Conservation (phyloP, 92 coral and sea anemone genomes). For the Phenganax marumi region DNA sequence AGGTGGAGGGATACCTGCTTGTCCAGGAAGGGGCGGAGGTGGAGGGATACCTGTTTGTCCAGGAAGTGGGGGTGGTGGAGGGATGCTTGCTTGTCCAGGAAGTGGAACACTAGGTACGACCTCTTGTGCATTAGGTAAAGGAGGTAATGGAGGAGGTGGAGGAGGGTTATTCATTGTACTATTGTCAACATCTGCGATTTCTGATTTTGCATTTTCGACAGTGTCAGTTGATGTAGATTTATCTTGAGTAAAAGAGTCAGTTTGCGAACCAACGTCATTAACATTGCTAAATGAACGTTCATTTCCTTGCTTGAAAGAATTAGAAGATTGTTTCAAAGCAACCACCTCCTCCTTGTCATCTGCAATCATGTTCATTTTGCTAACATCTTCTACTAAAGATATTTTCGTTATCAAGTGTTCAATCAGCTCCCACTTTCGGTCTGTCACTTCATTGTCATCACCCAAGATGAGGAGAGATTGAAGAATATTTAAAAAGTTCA, state of each 20-base stretch:
- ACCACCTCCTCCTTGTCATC: background rate
- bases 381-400: conserved; percentile 22
- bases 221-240: conserved; percentile 18
- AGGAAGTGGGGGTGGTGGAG: conserved; percentile 75
- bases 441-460: conserved; percentile 83
- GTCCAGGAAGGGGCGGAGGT: conserved; percentile 72
- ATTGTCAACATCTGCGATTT: background rate
- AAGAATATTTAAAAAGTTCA: conserved; percentile 76
- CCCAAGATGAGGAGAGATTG: conserved; percentile 81
- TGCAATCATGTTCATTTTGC: conserved; percentile 37
- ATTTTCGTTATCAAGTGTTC: conserved; percentile 76
- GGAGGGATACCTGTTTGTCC: conserved; percentile 64
- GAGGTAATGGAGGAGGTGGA: conserved; percentile 57
- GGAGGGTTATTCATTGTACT: conserved; percentile 34
- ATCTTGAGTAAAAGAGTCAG: background rate
- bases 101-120: conserved; percentile 48
- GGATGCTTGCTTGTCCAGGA: conserved; percentile 69
- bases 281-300: background rate
- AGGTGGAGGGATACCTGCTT: conserved; percentile 73
- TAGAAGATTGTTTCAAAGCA: conserved; percentile 6
- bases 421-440: conserved; percentile 83
- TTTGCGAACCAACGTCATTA: conserved; percentile 51
- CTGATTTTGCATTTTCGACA: conserved; percentile 60
- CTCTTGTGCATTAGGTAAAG: conserved; percentile 48
- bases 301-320: background rate